Evolutionary conservation across 2,113 vertebrate genomes (phyloP), one percentile per base, ranked within the genome.

Genomic region (Cyphomyrus discorhynchus): DNA sequence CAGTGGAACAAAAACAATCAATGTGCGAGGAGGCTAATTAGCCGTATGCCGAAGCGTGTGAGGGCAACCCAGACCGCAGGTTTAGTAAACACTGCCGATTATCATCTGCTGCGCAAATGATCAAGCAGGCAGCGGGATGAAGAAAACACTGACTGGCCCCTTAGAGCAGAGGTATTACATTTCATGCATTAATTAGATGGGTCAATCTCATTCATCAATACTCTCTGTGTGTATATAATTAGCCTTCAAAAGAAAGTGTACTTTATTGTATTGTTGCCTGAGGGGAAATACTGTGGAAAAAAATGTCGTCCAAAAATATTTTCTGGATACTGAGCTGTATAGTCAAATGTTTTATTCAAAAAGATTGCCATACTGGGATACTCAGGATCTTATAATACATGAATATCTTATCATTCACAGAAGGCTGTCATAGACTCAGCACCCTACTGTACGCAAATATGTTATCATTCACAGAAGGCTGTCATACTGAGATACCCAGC

Each of bases 181-280:
- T 50, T 10, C 91, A 91, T 91, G 92, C 92, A 92, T 94, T 92
- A 94, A 94, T 94, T 94, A 92, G 89, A 53, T 8, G 9, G 82
- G 92, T 92, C 92, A 92, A 70, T 42, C 91, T 91, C 70, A 92
- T 88, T 91, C 91, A 88, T 92, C 87, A 74, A 93, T 94, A 93
- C 94, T 94, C 91, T 87, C 11, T 91, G 92, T 90, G 90, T 92
- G 90, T 88, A 93, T 93, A 93, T 93, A 93, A 94, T 92, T 84
- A 35, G 83, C 92, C 93, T 94, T 95, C 94, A 94, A 93, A 94
- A 93, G 74, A 50, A 31, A 39, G 87, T 74, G 70, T 70, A 89
- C 56, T 91, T 62, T 3, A 88, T 89, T 85, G 91, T 92, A 92
- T 92, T 89, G 90, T 93, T 88, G 93, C 94, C 93, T 58, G 70